Conservation (phyloP, 2,113 vertebrate genomes). For the Neogale vison region DNA sequence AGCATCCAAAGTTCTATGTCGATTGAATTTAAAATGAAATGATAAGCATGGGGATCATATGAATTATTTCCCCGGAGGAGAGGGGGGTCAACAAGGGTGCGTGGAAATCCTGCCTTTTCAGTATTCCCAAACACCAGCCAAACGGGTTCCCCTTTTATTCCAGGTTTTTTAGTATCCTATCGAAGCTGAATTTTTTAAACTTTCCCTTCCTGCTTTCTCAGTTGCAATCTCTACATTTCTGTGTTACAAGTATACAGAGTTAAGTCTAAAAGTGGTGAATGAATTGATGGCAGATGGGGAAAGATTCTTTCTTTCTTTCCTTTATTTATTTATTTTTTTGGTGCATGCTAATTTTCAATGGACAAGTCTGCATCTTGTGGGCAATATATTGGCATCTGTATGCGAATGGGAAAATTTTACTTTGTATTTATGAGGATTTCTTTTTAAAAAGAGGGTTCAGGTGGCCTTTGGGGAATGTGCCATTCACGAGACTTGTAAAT, state of each 20-base stretch:
- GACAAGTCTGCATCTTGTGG: neutral
- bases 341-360: neutral
- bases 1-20: neutral
- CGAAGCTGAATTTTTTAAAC: neutral
- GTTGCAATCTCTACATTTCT: neutral
- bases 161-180: neutral
- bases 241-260: neutral
- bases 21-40: neutral
- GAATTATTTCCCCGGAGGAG: rapidly evolving
- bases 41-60: neutral
- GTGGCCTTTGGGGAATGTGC: neutral
- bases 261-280: neutral
- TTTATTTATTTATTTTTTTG: neutral
- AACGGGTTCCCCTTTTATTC: neutral
- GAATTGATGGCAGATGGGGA: neutral
- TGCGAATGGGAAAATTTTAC: neutral
- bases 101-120: neutral
- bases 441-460: neutral
- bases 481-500: constrained; percentile 37
- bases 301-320: too few species aligned
- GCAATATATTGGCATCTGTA: neutral
- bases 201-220: neutral
- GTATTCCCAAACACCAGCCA: neutral
- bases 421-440: neutral
- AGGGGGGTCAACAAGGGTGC: too few species aligned